These are phyloP conservation scores for Tenthredo notha DNA, from an alignment of 2,888 invertebrate species.

Conservation along the genomic window DNA sequence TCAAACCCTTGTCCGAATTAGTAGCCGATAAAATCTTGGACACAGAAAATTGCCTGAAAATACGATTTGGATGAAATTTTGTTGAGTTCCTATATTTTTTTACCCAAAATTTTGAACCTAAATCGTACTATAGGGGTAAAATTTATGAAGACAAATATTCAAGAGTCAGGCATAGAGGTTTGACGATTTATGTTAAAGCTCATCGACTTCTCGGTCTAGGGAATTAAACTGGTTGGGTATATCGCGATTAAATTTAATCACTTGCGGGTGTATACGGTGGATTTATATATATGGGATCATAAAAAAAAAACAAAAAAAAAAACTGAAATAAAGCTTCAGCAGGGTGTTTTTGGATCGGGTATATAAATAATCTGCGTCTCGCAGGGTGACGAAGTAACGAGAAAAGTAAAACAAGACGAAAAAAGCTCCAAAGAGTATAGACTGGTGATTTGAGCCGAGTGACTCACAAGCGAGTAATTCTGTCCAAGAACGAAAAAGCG, in stretches of 20 bases:
- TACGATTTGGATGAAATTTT: too few species aligned
- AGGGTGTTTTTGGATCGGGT: constrained; percentile 18
- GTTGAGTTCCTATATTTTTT: too few species aligned
- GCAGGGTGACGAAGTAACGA: constrained; percentile 42
- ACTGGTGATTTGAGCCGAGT: neutral
- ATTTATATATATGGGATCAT: neutral
- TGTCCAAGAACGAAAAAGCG: constrained; percentile 20
- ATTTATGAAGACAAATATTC: neutral
- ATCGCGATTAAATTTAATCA: neutral
- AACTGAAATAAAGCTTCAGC: neutral
- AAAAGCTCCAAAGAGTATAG: neutral
- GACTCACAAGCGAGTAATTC: constrained; percentile 20
- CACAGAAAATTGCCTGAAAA: neutral
- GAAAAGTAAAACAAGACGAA: constrained; percentile 4
- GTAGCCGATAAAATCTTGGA: neutral
- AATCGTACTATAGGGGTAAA: neutral
- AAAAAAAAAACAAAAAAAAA: too few species aligned
- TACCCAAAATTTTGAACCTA: too few species aligned
- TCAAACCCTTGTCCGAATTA: neutral
- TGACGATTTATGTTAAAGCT: neutral
- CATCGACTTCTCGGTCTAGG: neutral
- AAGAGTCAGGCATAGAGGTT: neutral
- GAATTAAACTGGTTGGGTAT: neutral
- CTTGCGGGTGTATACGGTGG: neutral
- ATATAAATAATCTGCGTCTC: constrained; percentile 40